A percentile compares a stretch with the other conserved stretches of the same genome.
phyloP scores from a whole-genome alignment of 2,113 vertebrate species.

The Pseudorectes ferrugineus region DNA sequence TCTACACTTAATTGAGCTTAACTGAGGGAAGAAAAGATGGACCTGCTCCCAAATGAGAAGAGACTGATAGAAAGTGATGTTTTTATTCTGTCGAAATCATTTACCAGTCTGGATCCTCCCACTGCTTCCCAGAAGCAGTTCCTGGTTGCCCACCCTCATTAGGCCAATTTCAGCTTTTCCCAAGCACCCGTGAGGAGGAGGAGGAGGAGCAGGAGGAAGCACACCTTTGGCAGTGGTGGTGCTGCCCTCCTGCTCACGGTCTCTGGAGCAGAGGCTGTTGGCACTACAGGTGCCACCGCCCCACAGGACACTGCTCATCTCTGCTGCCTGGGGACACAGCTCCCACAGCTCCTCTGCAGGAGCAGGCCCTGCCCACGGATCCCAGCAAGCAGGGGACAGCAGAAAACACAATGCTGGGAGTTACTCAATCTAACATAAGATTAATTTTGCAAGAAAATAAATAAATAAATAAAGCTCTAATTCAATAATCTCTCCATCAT shows the following conservation, averaged over 20 bases:
- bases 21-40: constrained; percentile 58
- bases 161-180: background rate
- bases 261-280: background rate
- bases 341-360: background rate
- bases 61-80: background rate
- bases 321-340: background rate
- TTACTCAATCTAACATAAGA: background rate
- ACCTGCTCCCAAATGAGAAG: constrained; percentile 37
- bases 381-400: background rate
- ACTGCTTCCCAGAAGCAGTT: background rate
- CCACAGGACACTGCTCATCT: background rate
- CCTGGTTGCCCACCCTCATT: background rate
- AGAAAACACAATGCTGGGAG: background rate
- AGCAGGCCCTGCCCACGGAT: background rate
- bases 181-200: accelerated
- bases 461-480: background rate
- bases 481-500: background rate
- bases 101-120: background rate
- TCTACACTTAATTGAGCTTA: constrained; percentile 58
- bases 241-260: background rate
- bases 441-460: background rate
- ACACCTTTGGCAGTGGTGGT: background rate
- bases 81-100: background rate
- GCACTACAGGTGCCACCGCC: accelerated
- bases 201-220: background rate